Conservation (phyloP, 2,797 vertebrate genomes). For the Anableps anableps region DNA sequence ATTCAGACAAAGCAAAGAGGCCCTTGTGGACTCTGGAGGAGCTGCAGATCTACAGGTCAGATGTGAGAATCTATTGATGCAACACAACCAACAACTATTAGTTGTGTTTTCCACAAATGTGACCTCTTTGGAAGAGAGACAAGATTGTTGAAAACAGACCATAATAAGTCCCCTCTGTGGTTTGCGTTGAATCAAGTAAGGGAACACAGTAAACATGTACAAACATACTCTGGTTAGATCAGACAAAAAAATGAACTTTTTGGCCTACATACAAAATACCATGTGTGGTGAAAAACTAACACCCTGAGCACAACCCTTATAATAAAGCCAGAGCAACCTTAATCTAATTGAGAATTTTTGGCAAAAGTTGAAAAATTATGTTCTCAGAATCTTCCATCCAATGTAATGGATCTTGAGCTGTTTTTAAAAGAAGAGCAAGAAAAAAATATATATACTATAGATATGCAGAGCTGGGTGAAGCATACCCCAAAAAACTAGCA, state of each 20-base stretch:
- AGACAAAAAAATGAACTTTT: no score
- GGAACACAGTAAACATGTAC: neutral
- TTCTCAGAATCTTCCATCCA: neutral
- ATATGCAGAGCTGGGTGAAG: neutral
- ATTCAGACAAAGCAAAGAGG: no score
- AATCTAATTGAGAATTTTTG: neutral
- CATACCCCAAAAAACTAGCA: neutral
- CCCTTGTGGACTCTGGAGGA: no score
- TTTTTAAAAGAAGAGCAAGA: neutral
- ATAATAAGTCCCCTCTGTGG: neutral
- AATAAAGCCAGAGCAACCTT: no score
- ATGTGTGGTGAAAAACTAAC: no score
- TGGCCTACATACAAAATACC: no score
- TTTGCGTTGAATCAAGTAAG: neutral
- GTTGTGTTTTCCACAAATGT: neutral
- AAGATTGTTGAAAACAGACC: neutral
- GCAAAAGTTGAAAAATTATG: neutral
- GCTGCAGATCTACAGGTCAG: neutral
- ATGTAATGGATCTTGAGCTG: neutral
- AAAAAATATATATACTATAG: neutral
- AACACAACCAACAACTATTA: neutral
- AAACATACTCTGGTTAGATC: no score
- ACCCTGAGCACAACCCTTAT: no score
- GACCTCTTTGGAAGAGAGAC: neutral
- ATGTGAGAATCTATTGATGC: neutral